Evolutionary conservation across 2,888 invertebrate genomes (phyloP).

Genomic region (Pyralis farinalis): DNA sequence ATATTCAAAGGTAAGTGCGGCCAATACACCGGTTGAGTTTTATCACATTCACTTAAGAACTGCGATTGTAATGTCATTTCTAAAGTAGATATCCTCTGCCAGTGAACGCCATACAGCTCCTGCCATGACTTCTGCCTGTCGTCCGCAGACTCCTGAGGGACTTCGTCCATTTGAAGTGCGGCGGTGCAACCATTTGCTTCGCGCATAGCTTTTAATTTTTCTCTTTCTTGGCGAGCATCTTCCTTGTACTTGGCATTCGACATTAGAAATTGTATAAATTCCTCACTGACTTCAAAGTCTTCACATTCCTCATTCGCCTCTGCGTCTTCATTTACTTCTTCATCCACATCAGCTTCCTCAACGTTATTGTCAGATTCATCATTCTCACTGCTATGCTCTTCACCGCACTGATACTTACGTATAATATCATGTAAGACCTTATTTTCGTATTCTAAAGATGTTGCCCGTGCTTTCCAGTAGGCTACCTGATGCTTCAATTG

Average conservation of each 20-base stretch:
- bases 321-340: conserved; percentile 25
- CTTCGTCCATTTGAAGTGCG: conserved; percentile 26
- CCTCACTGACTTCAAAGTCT: conserved; percentile 81
- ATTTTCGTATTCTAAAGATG: conserved; percentile 81
- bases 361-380: conserved; percentile 2
- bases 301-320: conserved; percentile 34
- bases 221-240: conserved; percentile 48
- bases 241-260: conserved; percentile 79
- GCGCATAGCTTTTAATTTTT: conserved; percentile 34
- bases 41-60: conserved; percentile 83
- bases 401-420: conserved; percentile 24
- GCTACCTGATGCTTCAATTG: conserved; percentile 80
- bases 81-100: conserved; percentile 85
- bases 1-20: conserved; percentile 85
- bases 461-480: conserved; percentile 82
- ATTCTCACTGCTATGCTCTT: conserved; percentile 18
- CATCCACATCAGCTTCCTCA: conserved; percentile 27
- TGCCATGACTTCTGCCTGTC: conserved; percentile 58
- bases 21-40: conserved; percentile 84
- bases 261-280: conserved; percentile 82
- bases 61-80: conserved; percentile 86
- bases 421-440: conserved; percentile 75
- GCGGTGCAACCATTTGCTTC: conserved; percentile 27
- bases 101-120: conserved; percentile 83
- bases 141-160: conserved; percentile 32